Base-by-base conservation (phyloP, 2,888 invertebrate genomes). In the Eristalis pertinax region DNA sequence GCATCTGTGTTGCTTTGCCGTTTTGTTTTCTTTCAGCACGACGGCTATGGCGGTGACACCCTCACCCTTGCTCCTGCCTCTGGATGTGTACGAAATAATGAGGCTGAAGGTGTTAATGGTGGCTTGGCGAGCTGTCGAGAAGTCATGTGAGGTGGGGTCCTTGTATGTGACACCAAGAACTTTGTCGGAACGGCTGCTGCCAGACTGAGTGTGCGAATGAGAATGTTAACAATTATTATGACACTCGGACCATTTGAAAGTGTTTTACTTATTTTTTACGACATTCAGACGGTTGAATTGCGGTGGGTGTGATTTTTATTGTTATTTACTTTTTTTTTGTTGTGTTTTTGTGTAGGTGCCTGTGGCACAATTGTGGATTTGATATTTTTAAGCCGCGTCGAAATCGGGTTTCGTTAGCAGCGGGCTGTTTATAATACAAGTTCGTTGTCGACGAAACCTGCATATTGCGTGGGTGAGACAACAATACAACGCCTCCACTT, bases 361-460 rank as follows among this genome's bases (percentile, higher is more conserved):
- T 35, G 35, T 35, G 19, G 41, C 7, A 56, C 38, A 1, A 19
- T 56, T 7, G 63, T 35, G 26, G 32, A 32, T 32, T 62, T 24
- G 41, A n/a, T 13, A 15, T 1, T 22, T 10, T 70, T 82, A 15
- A 84, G 80, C 95, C 95, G 94, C 95, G 95, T 95, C 95, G 95
- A 95, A 95, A 95, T 95, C 97, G 96, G 97, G 97, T 97, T 96
- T 97, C 97, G 96, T 94, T 96, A 95, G 95, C 95, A 95, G 95
- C 96, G 94, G 96, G 95, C 97, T 97, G 96, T 95, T 93, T 93
- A 90, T 90, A 80, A 92, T 93, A 93, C 94, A 94, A 97, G 97
- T 97, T 97, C 97, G 97, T 97, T 97, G 97, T 97, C 97, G 97
- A 97, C 97, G 97, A 97, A 97, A 97, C 97, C 97, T 97, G 97